A percentile compares a stretch with the other conserved stretches of the same genome.
Conservation (phyloP, 2,797 vertebrate genomes). For the Manis javanica region DNA sequence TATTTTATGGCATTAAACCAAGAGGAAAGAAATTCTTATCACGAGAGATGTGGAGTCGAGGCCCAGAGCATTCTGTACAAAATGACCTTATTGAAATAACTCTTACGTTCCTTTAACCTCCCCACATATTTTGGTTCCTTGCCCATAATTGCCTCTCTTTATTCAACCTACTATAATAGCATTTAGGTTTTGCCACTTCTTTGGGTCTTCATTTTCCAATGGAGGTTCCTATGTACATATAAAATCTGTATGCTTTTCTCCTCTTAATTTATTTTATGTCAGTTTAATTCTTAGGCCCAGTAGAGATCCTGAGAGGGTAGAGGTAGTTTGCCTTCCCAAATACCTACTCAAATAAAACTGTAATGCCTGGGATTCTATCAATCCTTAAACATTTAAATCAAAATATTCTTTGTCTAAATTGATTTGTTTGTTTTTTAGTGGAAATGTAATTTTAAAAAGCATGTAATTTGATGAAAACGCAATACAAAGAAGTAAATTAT, state of each 20-base stretch:
- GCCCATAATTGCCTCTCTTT: background rate
- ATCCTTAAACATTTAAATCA: conserved; percentile 3
- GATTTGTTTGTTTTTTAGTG: background rate
- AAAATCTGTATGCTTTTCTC: background rate
- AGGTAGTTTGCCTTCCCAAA: background rate
- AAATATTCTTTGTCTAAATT: background rate
- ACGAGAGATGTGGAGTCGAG: background rate
- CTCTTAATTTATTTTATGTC: background rate
- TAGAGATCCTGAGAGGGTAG: background rate
- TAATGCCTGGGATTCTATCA: background rate
- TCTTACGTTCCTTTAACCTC: background rate
- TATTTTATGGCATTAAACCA: background rate
- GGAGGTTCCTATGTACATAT: background rate
- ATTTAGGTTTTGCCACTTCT: background rate
- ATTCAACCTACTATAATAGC: background rate
- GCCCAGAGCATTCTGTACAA: background rate
- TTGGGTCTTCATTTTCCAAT: background rate
- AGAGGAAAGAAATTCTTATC: background rate
- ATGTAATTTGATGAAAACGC: background rate
- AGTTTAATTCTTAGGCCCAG: background rate
- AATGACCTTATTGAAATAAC: background rate
- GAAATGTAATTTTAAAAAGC: background rate
- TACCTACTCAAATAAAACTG: background rate
- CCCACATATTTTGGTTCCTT: background rate
- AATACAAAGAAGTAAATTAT: background rate